phyloP scores from a whole-genome alignment of 2,888 invertebrate species.

The Timema podura region DNA sequence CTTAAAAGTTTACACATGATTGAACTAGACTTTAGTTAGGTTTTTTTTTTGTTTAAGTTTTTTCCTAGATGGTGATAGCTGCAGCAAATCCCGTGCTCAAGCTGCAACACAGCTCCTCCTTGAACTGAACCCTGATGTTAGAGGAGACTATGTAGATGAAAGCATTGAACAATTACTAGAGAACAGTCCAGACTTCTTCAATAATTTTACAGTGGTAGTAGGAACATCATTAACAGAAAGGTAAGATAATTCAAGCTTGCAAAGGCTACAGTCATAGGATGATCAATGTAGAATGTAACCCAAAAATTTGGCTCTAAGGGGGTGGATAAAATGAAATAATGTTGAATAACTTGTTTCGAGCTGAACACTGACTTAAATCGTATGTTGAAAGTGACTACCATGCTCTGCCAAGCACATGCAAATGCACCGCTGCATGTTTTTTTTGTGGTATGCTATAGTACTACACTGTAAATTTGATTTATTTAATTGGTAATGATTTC shows the following conservation, averaged over 20 bases:
- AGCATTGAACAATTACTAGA: constrained; percentile 76
- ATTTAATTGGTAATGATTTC: too few species aligned
- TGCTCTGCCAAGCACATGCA: too few species aligned
- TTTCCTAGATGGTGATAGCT: constrained; percentile 77
- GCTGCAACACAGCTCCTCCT: constrained; percentile 75
- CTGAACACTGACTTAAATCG: too few species aligned
- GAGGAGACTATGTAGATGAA: constrained; percentile 90
- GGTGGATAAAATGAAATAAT: neutral
- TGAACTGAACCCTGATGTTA: constrained; percentile 90
- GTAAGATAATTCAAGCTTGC: constrained; percentile 35
- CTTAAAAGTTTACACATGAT: too few species aligned
- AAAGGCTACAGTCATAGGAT: neutral
- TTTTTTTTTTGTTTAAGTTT: constrained; percentile 59
- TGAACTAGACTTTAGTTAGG: too few species aligned
- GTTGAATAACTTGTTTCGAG: too few species aligned
- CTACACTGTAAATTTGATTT: too few species aligned
- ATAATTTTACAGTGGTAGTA: constrained; percentile 81
- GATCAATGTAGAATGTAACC: too few species aligned
- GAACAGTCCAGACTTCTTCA: constrained; percentile 85
- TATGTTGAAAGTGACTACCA: too few species aligned
- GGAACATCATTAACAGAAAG: constrained; percentile 72
- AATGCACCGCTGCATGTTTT: too few species aligned
- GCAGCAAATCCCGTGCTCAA: constrained; percentile 81
- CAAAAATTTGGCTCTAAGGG: too few species aligned
- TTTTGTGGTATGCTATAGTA: too few species aligned